phyloP scores from a whole-genome alignment of 64 coral and sea anemone genomes.

The Astreopora myriophthalma region DNA sequence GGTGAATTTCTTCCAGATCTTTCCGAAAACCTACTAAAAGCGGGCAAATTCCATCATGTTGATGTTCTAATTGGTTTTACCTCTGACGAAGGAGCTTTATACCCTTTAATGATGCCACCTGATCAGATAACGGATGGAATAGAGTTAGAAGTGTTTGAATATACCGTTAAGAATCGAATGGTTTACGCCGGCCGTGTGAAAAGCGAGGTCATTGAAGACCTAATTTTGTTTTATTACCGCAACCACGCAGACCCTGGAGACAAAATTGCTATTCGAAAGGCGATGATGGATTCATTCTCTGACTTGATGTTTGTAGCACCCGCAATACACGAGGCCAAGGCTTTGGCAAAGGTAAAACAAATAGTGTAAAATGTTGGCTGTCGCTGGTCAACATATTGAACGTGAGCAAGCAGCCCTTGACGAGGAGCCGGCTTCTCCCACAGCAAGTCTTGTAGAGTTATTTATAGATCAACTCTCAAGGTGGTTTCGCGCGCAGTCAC shows the following conservation, averaged over 20 bases:
- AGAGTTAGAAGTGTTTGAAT: background rate
- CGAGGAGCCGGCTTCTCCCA: too few species aligned
- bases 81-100: background rate
- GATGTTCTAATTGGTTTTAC: constrained; percentile 27
- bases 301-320: background rate
- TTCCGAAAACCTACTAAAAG: background rate
- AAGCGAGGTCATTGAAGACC: background rate
- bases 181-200: background rate
- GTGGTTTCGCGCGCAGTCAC: too few species aligned
- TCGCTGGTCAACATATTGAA: background rate
- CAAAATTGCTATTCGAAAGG: background rate
- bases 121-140: background rate
- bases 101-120: background rate
- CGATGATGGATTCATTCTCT: background rate
- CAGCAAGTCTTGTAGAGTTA: too few species aligned
- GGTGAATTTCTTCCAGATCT: constrained; percentile 6
- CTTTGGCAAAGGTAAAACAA: background rate
- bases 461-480: too few species aligned
- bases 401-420: background rate
- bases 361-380: background rate
- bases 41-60: background rate
- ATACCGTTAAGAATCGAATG: background rate
- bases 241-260: background rate
- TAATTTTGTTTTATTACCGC: background rate
- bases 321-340: background rate